Evolutionary conservation across 2,888 invertebrate species (phyloP), one percentile per base, ranked within the genome.

Genomic region (Neoaliturus tenellus): DNA sequence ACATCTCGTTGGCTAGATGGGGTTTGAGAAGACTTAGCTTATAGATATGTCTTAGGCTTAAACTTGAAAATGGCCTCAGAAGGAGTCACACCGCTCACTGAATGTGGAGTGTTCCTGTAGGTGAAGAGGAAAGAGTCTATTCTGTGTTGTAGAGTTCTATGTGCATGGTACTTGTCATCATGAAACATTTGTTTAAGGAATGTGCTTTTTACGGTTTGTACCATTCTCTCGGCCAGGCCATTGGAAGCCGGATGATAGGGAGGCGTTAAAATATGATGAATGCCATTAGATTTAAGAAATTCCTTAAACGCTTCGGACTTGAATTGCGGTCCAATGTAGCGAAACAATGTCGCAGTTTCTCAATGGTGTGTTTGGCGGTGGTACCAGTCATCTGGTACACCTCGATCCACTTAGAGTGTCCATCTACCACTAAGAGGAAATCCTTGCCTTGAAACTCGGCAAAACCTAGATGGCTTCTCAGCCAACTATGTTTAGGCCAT

Each of bases 151-250:
- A 88, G 67, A 86, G 58, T 83, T 55, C 48, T 0, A 69, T 75
- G 20, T 62, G 31, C 31, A 5, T 67, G 23, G 1, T 23, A 23
- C 20, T 58, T 58, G n/a, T 58, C 12, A 10, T 58, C 58, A 10
- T 58, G 25, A 4, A 58, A 8, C 3, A 58, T 20, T 14, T 58
- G 58, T 58, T 58, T 83, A 23, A 44, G 85, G 35, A 87, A 86
- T n/a, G 86, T 83, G 31, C 86, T 87, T 84, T 86, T 78, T 10
- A 87, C 35, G 35, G 85, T 83, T 84, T 89, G 69, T 86, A 87
- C 31, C 83, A 86, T 82, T 88, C 88, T 83, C 87, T 87, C 39
- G 87, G 86, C 78, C 88, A 89, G 0, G 88, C 88, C 88, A 85
- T 89, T 89, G 28, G 88, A 80, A 73, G 85, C 85, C 1, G 87